Evolutionary conservation across 92 coral and sea anemone species (phyloP).

Genomic region (Actinernus sp.): DNA sequence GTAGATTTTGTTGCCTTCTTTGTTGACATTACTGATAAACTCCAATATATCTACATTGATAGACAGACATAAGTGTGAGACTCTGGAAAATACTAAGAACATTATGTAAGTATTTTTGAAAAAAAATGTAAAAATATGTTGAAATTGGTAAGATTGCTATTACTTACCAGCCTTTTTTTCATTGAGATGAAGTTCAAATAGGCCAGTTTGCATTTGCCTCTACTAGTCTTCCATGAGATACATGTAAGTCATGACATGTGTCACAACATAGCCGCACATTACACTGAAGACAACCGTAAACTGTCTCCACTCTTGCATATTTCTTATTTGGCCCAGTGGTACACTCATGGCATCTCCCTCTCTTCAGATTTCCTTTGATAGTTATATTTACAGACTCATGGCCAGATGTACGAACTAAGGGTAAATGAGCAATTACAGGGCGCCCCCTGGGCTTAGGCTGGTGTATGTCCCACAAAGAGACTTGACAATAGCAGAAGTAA

Average conservation of each 20-base stretch:
- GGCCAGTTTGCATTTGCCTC: too few species aligned
- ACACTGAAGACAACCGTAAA: conserved; percentile 2
- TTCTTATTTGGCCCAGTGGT: conserved; percentile 8
- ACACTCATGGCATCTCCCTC: conserved; percentile 22
- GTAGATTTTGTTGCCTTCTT: too few species aligned
- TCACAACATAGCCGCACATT: conserved; percentile 7
- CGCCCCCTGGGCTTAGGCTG: neutral
- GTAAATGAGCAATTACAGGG: neutral
- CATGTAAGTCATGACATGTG: conserved; percentile 7
- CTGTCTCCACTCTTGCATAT: conserved; percentile 18
- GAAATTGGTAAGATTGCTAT: too few species aligned
- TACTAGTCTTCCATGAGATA: too few species aligned
- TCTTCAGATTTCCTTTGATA: conserved; percentile 1
- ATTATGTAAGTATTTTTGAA: too few species aligned
- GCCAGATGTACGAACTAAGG: neutral
- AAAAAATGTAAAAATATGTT: too few species aligned
- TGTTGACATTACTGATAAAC: too few species aligned
- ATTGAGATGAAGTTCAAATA: too few species aligned
- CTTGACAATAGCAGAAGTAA: conserved; percentile 1
- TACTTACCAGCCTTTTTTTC: too few species aligned
- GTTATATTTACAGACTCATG: conserved; percentile 13
- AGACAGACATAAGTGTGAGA: too few species aligned
- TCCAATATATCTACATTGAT: too few species aligned
- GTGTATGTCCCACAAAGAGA: conserved; percentile 21
- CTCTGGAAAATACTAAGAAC: too few species aligned